Evolutionary conservation across 1,140 invertebrate genomes (phyloP), one percentile per base, ranked within the genome.

Genomic region (Harlomillsia oculata): DNA sequence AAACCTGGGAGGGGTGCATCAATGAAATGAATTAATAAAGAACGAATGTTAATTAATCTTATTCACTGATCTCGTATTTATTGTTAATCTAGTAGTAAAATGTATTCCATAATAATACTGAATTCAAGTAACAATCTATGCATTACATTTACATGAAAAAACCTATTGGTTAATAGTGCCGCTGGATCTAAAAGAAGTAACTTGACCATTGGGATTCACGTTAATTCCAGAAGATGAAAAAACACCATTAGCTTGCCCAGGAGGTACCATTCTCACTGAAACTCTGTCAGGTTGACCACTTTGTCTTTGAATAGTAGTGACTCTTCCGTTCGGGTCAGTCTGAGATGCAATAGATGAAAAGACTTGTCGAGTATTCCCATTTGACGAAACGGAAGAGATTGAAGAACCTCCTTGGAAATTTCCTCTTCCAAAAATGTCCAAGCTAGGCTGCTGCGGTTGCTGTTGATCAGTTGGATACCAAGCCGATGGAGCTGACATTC

Each of bases 201-300:
- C 37, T 28, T 53, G 44, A 8, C 56, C 56, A 43, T 59, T 48
- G 4, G 56, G 29, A 23, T 59, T 28, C 11, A 53, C 43, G 21
- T 53, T 44, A 25, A 46, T 28, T 23, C 56, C 56, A 11, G 49
- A 29, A 16, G 56, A 20, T 14, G 56, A 8, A 36, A 16, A 59
- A 14, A 53, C 40, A 29, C 56, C 56, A 21, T 29, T 46, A 30
- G 20, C 23, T 2, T 36, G 25, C 8, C 48, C 39, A 28, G 50
- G 25, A 3, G 1, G 8, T 20, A 13, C 45, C 11, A 23, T 21
- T 26, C 41, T 43, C 1, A 43, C 30, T 14, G 28, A 11, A 9
- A 59, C 30, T 3, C 16, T 20, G 36, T 53, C 49, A 14, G 40
- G 40, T 18, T 26, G 26, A 11, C 36, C 56, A 46, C 32, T 40